Evolutionary conservation across 2,888 invertebrate species (phyloP).

Genomic region (Chelonus formosanus): DNA sequence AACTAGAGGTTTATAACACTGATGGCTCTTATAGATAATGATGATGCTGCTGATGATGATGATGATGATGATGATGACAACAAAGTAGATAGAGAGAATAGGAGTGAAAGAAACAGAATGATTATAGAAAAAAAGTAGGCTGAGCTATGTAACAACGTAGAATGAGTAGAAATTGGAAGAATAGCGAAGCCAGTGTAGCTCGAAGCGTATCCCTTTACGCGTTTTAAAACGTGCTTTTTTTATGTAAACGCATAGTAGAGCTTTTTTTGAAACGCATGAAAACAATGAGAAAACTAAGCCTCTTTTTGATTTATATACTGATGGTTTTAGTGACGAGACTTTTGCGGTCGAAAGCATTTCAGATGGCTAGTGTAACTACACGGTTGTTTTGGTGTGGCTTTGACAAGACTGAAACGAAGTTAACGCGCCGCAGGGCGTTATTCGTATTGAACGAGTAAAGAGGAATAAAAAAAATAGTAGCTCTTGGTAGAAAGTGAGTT

Average conservation of each 20-base stretch:
- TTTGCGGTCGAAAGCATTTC: slow-evolving; percentile 23
- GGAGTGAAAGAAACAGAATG: no score
- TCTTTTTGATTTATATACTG: neutral
- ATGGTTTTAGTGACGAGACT: slow-evolving; percentile 1
- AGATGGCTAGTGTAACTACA: slow-evolving; percentile 7
- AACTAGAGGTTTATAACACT: no score
- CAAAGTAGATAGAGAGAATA: no score
- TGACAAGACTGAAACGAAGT: slow-evolving; percentile 29
- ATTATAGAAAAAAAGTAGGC: no score
- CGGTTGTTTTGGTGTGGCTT: slow-evolving; percentile 15
- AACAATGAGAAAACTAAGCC: slow-evolving; percentile 4
- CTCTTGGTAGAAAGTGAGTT: slow-evolving; percentile 27
- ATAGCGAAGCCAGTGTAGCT: no score
- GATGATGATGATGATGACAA: no score
- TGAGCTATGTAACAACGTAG: neutral
- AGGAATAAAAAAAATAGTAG: slow-evolving; percentile 21
- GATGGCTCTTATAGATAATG: no score
- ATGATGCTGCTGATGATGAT: no score
- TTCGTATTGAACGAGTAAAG: slow-evolving; percentile 28
- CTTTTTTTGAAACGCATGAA: slow-evolving; percentile 3
- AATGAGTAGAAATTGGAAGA: no score
- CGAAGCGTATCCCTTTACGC: no score
- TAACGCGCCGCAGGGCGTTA: slow-evolving; percentile 19
- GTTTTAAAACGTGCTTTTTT: neutral
- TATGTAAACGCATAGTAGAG: neutral